phyloP scores from a whole-genome alignment of 1,140 invertebrate species.

The Agrypnia vestita region DNA sequence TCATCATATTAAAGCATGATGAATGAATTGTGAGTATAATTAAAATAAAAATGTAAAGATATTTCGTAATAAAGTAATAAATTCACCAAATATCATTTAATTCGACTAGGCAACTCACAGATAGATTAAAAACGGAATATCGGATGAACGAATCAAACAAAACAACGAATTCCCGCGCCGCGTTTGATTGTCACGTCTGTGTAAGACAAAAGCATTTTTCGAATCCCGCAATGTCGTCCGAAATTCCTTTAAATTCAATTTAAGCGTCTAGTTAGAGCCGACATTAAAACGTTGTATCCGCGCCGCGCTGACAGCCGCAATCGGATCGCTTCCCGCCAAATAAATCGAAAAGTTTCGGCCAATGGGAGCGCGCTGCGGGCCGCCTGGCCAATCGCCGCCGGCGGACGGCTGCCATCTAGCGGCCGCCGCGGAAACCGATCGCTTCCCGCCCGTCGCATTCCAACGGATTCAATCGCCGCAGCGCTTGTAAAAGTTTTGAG shows the following conservation, averaged over 20 bases:
- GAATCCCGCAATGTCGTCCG: constrained; percentile 4
- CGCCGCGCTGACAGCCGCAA: constrained; percentile 31
- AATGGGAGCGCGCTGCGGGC: constrained; percentile 26
- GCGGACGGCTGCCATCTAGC: constrained; percentile 18
- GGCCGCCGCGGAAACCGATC: constrained; percentile 35
- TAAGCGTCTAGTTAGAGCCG: constrained; percentile 27
- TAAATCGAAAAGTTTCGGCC: constrained; percentile 37
- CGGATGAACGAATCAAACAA: neutral
- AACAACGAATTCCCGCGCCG: neutral
- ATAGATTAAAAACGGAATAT: neutral
- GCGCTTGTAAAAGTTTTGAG: neutral
- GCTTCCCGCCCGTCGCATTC: constrained; percentile 35
- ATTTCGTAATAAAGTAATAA: too few species aligned
- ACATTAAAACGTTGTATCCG: constrained; percentile 37
- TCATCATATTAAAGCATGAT: too few species aligned
- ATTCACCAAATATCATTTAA: too few species aligned
- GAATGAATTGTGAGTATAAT: too few species aligned
- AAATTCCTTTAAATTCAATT: constrained; percentile 36
- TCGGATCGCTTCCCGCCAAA: constrained; percentile 35
- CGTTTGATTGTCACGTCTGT: constrained; percentile 30
- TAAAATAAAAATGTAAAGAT: too few species aligned
- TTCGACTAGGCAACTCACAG: too few species aligned
- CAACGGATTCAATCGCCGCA: constrained; percentile 17
- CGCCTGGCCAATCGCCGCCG: neutral
- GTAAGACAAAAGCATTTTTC: constrained; percentile 35